These are phyloP conservation scores for Epinephelus malabaricus DNA, from an alignment of 2,797 vertebrate genomes.

Conservation along the genomic window DNA sequence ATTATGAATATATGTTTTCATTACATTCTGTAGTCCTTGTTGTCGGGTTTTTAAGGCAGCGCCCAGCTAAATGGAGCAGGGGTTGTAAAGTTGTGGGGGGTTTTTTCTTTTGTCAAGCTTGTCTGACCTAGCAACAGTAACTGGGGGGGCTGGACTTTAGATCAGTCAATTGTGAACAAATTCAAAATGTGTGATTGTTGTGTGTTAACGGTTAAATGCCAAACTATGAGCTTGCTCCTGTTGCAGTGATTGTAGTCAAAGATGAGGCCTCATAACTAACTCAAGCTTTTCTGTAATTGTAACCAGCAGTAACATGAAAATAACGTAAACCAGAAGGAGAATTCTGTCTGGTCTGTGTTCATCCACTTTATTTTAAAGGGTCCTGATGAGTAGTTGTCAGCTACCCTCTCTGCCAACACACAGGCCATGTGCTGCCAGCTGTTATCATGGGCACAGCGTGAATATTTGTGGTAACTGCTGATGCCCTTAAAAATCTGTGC, in stretches of 20 bases:
- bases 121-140: too few relatives aligned
- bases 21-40: too few relatives aligned
- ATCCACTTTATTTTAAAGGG: conserved; percentile 75
- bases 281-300: conserved; percentile 69
- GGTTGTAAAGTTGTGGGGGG: too few relatives aligned
- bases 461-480: conserved; percentile 65
- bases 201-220: conserved; percentile 27
- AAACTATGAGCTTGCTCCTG: conserved; percentile 21
- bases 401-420: conserved; percentile 56
- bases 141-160: too few relatives aligned
- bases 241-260: conserved; percentile 40
- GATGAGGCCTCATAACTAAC: conserved; percentile 56
- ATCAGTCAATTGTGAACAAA: conserved; percentile 15
- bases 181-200: conserved; percentile 26
- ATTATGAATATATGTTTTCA: too few relatives aligned
- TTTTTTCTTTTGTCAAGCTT: too few relatives aligned
- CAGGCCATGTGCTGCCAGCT: conserved; percentile 55
- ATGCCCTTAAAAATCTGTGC: conserved; percentile 41
- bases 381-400: conserved; percentile 72
- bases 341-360: conserved; percentile 65
- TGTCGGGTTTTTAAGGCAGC: too few relatives aligned
- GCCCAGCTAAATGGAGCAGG: too few relatives aligned
- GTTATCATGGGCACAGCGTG: conserved; percentile 58
- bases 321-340: conserved; percentile 71
- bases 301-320: conserved; percentile 73